phyloP scores from a whole-genome alignment of 2,888 invertebrate genomes.

The Chromoteleia sp. region DNA sequence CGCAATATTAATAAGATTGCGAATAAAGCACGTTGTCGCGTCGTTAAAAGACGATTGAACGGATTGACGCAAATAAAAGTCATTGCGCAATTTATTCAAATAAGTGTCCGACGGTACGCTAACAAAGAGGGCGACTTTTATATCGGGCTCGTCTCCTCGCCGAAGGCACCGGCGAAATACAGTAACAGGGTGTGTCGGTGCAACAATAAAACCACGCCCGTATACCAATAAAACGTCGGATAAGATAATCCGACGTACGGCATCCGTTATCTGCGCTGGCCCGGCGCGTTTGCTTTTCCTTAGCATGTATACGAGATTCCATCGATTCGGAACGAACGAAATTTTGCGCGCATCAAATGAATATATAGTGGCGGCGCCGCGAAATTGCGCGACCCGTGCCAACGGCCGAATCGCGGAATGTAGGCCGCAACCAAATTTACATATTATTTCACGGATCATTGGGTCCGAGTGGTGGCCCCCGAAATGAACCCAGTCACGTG shows the following conservation, averaged over 20 bases:
- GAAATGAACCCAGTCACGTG: conserved; percentile 21
- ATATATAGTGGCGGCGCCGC: conserved; percentile 58
- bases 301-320: conserved; percentile 54
- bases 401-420: conserved; percentile 32
- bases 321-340: conserved; percentile 27
- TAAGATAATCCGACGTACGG: conserved; percentile 56
- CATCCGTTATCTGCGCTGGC: conserved; percentile 38
- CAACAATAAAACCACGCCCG: conserved; percentile 49
- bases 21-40: neutral
- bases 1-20: conserved; percentile 13
- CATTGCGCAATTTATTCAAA: conserved; percentile 36
- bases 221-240: conserved; percentile 52
- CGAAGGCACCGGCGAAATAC: conserved; percentile 24
- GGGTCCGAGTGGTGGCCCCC: conserved; percentile 23
- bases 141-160: conserved; percentile 5
- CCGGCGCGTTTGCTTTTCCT: conserved; percentile 56
- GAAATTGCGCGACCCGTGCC: conserved; percentile 49
- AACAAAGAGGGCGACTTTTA: conserved; percentile 42
- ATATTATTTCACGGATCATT: conserved; percentile 67
- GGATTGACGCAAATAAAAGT: conserved; percentile 8
- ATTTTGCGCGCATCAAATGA: conserved; percentile 59
- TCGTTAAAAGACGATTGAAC: neutral
- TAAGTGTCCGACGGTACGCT: conserved; percentile 13
- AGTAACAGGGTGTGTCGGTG: conserved; percentile 42
- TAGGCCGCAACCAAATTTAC: conserved; percentile 53